Evolutionary conservation across 2,797 vertebrate genomes (phyloP).

Genomic region (Schizothorax lantsangensis): DNA sequence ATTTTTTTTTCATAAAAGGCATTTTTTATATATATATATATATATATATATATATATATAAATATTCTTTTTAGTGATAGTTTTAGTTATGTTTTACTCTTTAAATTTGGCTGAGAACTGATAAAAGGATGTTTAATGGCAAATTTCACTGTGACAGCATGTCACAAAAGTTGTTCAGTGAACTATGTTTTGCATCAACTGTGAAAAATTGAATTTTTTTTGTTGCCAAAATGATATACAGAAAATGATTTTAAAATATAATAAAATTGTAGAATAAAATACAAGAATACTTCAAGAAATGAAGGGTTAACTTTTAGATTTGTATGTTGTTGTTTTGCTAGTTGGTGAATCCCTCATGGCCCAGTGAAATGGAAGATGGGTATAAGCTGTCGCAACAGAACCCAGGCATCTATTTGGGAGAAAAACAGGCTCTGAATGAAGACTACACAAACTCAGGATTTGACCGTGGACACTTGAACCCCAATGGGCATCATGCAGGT

Average conservation of each 20-base stretch:
- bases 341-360: constrained; percentile 75
- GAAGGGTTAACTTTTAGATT: background rate
- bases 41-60: too few species aligned
- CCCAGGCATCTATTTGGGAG: constrained; percentile 73
- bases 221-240: background rate
- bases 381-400: constrained; percentile 74
- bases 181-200: background rate
- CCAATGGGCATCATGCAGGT: constrained; percentile 82
- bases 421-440: constrained; percentile 79
- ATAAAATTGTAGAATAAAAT: background rate
- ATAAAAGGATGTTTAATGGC: background rate
- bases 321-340: constrained; percentile 34
- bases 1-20: background rate
- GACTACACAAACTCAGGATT: constrained; percentile 79
- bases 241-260: background rate
- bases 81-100: background rate
- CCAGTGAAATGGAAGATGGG: constrained; percentile 74
- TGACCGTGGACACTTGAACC: constrained; percentile 81
- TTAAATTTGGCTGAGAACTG: background rate
- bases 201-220: background rate
- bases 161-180: background rate
- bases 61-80: background rate
- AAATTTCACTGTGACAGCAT: background rate
- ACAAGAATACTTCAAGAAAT: too few species aligned
- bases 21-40: background rate